Evolutionary conservation across 2,113 vertebrate species (phyloP), one percentile per base, ranked within the genome.

Genomic region (Marcusenius ussheri): DNA sequence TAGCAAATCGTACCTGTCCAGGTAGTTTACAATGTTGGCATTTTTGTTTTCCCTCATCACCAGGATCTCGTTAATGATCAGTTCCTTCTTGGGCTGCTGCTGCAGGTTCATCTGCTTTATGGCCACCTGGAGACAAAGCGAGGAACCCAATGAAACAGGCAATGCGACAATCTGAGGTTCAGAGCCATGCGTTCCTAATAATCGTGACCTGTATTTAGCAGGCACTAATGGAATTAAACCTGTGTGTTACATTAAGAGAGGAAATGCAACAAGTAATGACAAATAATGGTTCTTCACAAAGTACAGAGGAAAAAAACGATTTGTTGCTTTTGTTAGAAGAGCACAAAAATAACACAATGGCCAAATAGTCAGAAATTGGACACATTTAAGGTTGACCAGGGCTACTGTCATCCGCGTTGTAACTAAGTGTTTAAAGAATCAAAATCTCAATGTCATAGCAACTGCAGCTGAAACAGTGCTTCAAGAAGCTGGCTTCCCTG

Each of bases 31-130:
- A 1, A 99, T 99, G 91, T 99, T 99, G 27, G 97, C 97, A 93
- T 99, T 98, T 93, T 99, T 99, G 95, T 99, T 99, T 99, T 99
- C 98, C 98, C 98, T 98, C 98, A 99, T 99, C 89, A 99, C 98
- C 70, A 99, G 96, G 90, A 99, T 99, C 95, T 99, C 98, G 53
- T 99, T 99, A 92, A 99, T 98, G 93, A 99, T 99, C 93, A 99
- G 94, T 77, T 99, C 98, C 89, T 99, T 99, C 93, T 99, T 99
- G 0, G 98, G 98, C 94, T 99, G 98, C 94, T 99, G 98, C 94
- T 99, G 97, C 91, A 99, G 94, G 92, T 99, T 99, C 98, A 99
- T 99, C 95, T 99, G 98, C 92, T 99, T 99, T 17, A 99, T 99
- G 89, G 98, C 98, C 53, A 99, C 98, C 98, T 99, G 92, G 89